These are phyloP conservation scores for Thymelicus lineola DNA, from an alignment of 2,888 invertebrate species.

Conservation along the genomic window DNA sequence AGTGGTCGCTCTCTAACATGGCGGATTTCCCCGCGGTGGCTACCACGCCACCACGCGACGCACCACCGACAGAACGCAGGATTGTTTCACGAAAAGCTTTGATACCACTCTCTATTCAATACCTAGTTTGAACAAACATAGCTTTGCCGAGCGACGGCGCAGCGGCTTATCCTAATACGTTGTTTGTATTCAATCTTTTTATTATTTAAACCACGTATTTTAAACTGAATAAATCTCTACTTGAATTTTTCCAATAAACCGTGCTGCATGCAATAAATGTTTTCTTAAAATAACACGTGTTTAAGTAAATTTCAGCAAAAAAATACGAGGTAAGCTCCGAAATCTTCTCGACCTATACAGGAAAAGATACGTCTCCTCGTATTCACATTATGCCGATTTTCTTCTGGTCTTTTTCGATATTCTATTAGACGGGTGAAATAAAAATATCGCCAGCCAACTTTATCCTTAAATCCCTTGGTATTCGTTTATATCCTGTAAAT, in stretches of 20 bases:
- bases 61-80: not conserved
- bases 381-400: not conserved
- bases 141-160: not conserved
- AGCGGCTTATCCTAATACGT: conserved; percentile 21
- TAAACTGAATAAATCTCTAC: conserved; percentile 16
- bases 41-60: not conserved
- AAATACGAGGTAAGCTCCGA: not conserved
- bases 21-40: not conserved
- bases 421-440: conserved; percentile 2
- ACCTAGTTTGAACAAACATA: conserved; percentile 18
- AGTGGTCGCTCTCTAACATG: not conserved
- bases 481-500: conserved; percentile 1
- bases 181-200: conserved; percentile 30
- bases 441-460: not conserved
- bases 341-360: not conserved
- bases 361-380: no score
- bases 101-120: conserved; percentile 21
- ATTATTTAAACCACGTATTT: conserved; percentile 14
- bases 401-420: not conserved
- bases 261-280: not conserved
- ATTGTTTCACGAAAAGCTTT: conserved; percentile 13
- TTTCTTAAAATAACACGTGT: not conserved
- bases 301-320: not conserved
- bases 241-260: not conserved
- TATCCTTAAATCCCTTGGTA: not conserved